Conservation (phyloP, 1,140 invertebrate genomes). For the Neodiprion lecontei region DNA sequence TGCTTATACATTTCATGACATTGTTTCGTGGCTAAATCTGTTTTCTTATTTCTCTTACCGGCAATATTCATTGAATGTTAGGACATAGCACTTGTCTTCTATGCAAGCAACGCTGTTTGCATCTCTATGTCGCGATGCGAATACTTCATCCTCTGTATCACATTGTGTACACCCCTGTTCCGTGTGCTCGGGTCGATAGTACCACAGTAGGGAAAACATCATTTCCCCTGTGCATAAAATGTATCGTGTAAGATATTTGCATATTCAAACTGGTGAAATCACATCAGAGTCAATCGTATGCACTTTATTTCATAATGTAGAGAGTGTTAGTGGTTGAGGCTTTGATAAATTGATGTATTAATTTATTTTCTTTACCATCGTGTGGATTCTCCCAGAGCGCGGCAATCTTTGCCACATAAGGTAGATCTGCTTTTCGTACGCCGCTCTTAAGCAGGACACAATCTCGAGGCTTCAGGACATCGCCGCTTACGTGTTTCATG, state of each 20-base stretch:
- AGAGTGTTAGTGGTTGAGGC: neutral
- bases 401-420: slow-evolving; percentile 93
- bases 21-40: slow-evolving; percentile 7
- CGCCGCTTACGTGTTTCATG: slow-evolving; percentile 87
- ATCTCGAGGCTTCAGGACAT: slow-evolving; percentile 85
- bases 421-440: slow-evolving; percentile 83
- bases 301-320: slow-evolving; percentile 4
- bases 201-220: slow-evolving; percentile 97
- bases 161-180: slow-evolving; percentile 81
- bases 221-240: slow-evolving; percentile 79
- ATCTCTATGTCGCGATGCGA: slow-evolving; percentile 93
- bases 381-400: slow-evolving; percentile 94
- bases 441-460: slow-evolving; percentile 89
- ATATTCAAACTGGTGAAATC: neutral
- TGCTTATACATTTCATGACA: neutral
- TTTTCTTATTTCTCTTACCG: slow-evolving; percentile 68
- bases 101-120: slow-evolving; percentile 96
- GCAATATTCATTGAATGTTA: slow-evolving; percentile 97
- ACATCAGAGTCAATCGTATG: neutral
- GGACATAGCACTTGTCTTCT: slow-evolving; percentile 96
- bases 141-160: slow-evolving; percentile 90
- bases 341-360: too few species aligned
- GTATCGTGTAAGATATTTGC: neutral
- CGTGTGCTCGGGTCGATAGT: slow-evolving; percentile 96
- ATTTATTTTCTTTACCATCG: slow-evolving; percentile 71